Conservation (phyloP, 1,140 invertebrate species). For the Whitmania pigra region DNA sequence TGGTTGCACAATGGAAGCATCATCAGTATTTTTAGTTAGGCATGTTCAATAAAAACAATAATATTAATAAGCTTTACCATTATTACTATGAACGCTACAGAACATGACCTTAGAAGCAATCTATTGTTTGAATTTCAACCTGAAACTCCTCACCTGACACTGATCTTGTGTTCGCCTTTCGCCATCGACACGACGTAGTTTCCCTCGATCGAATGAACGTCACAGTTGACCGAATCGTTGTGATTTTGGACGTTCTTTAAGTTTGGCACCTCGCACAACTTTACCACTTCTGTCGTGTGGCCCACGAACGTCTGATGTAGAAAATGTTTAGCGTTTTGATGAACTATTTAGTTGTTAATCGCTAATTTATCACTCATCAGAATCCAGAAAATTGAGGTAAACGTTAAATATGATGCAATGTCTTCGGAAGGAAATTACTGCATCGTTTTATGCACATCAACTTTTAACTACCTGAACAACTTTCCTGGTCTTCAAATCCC, state of each 20-base stretch:
- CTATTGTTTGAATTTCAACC: too few relatives aligned
- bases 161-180: slow-evolving; percentile 48
- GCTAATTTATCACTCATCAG: background rate
- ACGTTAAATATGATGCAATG: too few relatives aligned
- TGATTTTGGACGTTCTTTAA: background rate
- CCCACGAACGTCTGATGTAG: slow-evolving; percentile 48
- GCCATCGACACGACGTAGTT: slow-evolving; percentile 53
- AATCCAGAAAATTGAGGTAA: too few relatives aligned
- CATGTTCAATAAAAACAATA: too few relatives aligned
- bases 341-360: background rate
- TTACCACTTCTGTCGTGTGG: slow-evolving; percentile 52
- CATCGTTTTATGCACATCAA: too few relatives aligned
- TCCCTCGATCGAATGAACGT: slow-evolving; percentile 26
- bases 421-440: too few relatives aligned
- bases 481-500: slow-evolving; percentile 50
- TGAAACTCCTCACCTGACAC: slow-evolving; percentile 47
- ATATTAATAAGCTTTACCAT: too few relatives aligned
- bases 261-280: slow-evolving; percentile 43
- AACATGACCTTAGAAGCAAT: too few relatives aligned
- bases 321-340: background rate
- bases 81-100: too few relatives aligned
- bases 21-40: too few relatives aligned
- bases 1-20: too few relatives aligned
- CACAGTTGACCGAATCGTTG: slow-evolving; percentile 27
- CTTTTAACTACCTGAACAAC: slow-evolving; percentile 43